Conservation (phyloP, 1,140 invertebrate species). For the Bradysia coprophila region DNA sequence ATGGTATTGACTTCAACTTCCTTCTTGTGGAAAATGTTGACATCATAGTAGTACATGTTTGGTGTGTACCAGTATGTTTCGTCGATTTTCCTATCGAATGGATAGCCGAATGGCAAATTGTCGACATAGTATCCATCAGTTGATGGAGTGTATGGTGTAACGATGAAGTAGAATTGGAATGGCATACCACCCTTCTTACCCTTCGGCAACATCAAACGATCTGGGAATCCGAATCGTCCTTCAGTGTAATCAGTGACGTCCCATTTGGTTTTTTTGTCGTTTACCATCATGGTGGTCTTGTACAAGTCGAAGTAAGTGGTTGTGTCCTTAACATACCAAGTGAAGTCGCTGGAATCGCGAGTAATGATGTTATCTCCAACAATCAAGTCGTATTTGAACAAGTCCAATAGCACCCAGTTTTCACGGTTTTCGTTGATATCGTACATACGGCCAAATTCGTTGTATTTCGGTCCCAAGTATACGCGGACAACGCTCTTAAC, state of each 20-base stretch:
- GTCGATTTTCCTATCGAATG: constrained; percentile 40
- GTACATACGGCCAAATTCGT: constrained; percentile 26
- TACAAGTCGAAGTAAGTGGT: constrained; percentile 37
- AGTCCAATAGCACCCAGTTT: constrained; percentile 49
- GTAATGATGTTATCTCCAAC: constrained; percentile 44
- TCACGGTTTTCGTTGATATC: constrained; percentile 27
- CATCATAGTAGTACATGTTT: constrained; percentile 45
- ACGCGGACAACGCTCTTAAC: constrained; percentile 34
- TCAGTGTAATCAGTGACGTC: constrained; percentile 28
- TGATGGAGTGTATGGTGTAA: constrained; percentile 29
- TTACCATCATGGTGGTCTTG: constrained; percentile 30
- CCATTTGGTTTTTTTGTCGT: constrained; percentile 27
- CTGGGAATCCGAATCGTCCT: constrained; percentile 34
- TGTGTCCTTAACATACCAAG: constrained; percentile 37
- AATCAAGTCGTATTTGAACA: constrained; percentile 39
- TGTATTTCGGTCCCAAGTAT: constrained; percentile 50
- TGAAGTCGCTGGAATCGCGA: constrained; percentile 44
- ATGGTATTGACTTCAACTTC: constrained; percentile 21
- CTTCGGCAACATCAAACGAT: constrained; percentile 42
- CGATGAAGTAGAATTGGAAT: constrained; percentile 42
- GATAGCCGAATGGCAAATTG: constrained; percentile 37
- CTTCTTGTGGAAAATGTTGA: constrained; percentile 38
- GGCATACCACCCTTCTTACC: constrained; percentile 40
- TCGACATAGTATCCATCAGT: constrained; percentile 20
- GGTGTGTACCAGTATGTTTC: constrained; percentile 33